Conservation (phyloP, 2,113 vertebrate species). For the Labeo rohita region DNA sequence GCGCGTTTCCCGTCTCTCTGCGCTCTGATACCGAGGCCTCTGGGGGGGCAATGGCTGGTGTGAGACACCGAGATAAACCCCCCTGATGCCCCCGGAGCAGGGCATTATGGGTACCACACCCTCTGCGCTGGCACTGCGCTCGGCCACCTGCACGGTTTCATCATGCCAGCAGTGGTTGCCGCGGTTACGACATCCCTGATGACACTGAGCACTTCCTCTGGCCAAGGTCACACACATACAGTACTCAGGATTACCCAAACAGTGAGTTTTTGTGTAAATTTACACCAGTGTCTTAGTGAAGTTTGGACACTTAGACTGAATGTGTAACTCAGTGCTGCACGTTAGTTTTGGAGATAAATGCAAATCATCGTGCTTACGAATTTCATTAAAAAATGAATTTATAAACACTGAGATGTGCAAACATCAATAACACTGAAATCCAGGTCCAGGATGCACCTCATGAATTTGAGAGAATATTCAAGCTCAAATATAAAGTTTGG, state of each 20-base stretch:
- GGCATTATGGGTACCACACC: constrained; percentile 52
- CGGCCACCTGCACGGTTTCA: constrained; percentile 56
- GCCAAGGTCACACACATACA: constrained; percentile 38
- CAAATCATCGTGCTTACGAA: too few species aligned
- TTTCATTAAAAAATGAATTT: too few species aligned
- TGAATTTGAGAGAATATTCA: too few species aligned
- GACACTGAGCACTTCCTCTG: constrained; percentile 57
- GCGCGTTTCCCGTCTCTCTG: neutral
- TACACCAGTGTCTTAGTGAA: too few species aligned
- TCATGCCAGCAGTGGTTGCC: constrained; percentile 45
- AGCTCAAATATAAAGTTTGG: too few species aligned
- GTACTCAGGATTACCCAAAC: neutral
- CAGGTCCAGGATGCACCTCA: too few species aligned
- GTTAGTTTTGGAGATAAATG: neutral
- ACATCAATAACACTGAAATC: too few species aligned
- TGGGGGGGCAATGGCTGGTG: constrained; percentile 44
- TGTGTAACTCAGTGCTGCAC: too few species aligned
- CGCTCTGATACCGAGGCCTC: constrained; percentile 61
- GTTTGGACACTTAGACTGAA: too few species aligned
- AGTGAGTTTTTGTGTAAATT: neutral
- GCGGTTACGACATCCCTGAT: constrained; percentile 56
- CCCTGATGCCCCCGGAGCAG: constrained; percentile 12
- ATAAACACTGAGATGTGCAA: too few species aligned
- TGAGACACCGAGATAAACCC: constrained; percentile 69
- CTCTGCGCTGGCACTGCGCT: constrained; percentile 40